A percentile compares a stretch with the other conserved stretches of the same genome.
Evolutionary conservation across 1,140 invertebrate genomes (phyloP).

Genomic region (Aphelenchoides fujianensis): DNA sequence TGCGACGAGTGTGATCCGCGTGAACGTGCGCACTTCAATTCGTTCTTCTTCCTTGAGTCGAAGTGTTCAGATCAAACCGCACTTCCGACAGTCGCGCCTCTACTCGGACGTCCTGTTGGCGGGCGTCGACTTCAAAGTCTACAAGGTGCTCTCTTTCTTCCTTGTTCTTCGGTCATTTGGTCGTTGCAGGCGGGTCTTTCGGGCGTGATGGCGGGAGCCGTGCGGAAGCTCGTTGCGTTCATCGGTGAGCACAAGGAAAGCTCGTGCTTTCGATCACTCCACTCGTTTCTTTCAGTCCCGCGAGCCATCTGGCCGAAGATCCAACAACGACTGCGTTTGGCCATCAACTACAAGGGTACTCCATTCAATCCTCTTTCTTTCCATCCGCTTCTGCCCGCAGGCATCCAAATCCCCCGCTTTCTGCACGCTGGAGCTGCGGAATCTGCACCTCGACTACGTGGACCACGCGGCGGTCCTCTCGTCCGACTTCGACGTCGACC

Average conservation of each 20-base stretch:
- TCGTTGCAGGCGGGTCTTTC: constrained; percentile 37
- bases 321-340: constrained; percentile 44
- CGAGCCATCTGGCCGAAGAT: constrained; percentile 55
- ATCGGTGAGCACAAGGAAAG: constrained; percentile 2
- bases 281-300: constrained; percentile 33
- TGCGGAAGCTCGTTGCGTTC: constrained; percentile 37
- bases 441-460: constrained; percentile 45
- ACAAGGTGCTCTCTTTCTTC: constrained; percentile 32
- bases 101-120: constrained; percentile 49
- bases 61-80: constrained; percentile 44
- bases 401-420: constrained; percentile 47
- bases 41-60: background rate
- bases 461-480: constrained; percentile 41
- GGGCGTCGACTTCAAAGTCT: constrained; percentile 51
- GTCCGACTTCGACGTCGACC: constrained; percentile 48
- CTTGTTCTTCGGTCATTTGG: background rate
- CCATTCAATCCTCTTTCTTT: too few species aligned
- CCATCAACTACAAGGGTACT: constrained; percentile 51
- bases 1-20: constrained; percentile 46
- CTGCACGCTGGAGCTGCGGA: constrained; percentile 44
- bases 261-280: background rate
- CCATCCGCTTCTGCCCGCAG: constrained; percentile 26
- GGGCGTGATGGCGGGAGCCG: constrained; percentile 39
- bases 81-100: constrained; percentile 43
- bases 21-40: constrained; percentile 30